Evolutionary conservation across 2,888 invertebrate species (phyloP).

Genomic region (Pecten maximus): DNA sequence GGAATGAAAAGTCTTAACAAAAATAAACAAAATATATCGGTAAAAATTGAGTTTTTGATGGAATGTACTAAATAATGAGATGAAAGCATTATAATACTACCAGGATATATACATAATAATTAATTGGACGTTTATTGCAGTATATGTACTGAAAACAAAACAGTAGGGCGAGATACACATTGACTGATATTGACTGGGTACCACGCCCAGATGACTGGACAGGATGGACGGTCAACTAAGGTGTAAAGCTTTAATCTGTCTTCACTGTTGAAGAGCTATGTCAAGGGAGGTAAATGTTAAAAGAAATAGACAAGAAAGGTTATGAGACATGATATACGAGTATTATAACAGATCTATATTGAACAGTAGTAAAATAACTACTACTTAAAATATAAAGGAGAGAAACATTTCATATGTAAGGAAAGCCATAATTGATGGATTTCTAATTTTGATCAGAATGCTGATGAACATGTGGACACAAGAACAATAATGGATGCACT

Average conservation of each 20-base stretch:
- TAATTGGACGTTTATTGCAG: slow-evolving; percentile 19
- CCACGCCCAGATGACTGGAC: neutral
- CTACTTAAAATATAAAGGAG: neutral
- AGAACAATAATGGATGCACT: neutral
- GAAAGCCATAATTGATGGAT: slow-evolving; percentile 12
- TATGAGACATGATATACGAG: slow-evolving; percentile 11
- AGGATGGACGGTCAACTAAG: slow-evolving; percentile 14
- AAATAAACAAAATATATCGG: neutral
- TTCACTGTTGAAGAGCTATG: neutral
- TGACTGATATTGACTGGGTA: slow-evolving; percentile 19
- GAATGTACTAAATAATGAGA: slow-evolving; percentile 15
- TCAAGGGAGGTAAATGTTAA: slow-evolving; percentile 32
- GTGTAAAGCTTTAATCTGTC: slow-evolving; percentile 6
- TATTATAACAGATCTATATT: slow-evolving; percentile 11
- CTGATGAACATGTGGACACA: slow-evolving; percentile 23
- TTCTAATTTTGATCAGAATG: slow-evolving; percentile 24
- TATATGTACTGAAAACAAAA: neutral
- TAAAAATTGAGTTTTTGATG: neutral
- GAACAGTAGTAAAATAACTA: neutral
- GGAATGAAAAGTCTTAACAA: slow-evolving; percentile 28
- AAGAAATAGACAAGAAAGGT: neutral
- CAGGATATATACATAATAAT: neutral
- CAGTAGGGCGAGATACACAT: slow-evolving; percentile 4
- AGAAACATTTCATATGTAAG: neutral
- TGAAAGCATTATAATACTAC: neutral